Base-by-base conservation (phyloP, 2,797 vertebrate species). In the Enteromius fasciolatus region DNA sequence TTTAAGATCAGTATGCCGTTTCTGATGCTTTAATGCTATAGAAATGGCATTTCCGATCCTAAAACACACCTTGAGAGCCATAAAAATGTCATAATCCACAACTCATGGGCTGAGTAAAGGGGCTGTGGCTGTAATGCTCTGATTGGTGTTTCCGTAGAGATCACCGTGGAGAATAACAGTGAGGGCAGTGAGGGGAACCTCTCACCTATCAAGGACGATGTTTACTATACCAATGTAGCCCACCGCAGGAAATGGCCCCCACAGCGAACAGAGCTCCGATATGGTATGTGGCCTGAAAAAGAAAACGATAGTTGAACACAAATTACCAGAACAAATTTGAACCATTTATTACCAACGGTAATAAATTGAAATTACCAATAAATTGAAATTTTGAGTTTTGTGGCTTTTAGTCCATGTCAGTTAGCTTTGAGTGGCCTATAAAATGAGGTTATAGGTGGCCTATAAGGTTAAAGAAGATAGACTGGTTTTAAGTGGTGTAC, bases 131-230 rank as follows among this genome's bases (percentile, higher is more conserved):
- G 87, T 93, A 91, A 90, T 82, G 81, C 66, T 90, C 91, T 94
- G 92, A 92, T 95, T 95, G 95, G 94, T 95, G 93, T 96, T 92
- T 96, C 95, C 95, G 78, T 96, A 97, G 96, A 97, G 94, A 96
- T 97, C 95, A 97, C 97, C 94, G 94, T 96, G 95, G 97, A 97
- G 94, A 96, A 96, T 96, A 96, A 96, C 96, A 97, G 96, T 96
- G 97, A 96, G 94, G 96, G 96, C 94, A 96, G 96, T 96, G 96
- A 97, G 95, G 96, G 96, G 93, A 95, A 95, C 94, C 94, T 95
- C 93, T 96, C 97, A 92, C 95, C 95, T 89, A 90, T 93, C 93
- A 95, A 95, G 95, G 95, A 96, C 89, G 94, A 96, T 94, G 94
- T 95, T 96, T 96, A 96, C 96, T 97, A 95, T 96, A 94, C 94